Evolutionary conservation across 2,113 vertebrate genomes (phyloP), one percentile per base, ranked within the genome.

Genomic region (Salvelinus alpinus): DNA sequence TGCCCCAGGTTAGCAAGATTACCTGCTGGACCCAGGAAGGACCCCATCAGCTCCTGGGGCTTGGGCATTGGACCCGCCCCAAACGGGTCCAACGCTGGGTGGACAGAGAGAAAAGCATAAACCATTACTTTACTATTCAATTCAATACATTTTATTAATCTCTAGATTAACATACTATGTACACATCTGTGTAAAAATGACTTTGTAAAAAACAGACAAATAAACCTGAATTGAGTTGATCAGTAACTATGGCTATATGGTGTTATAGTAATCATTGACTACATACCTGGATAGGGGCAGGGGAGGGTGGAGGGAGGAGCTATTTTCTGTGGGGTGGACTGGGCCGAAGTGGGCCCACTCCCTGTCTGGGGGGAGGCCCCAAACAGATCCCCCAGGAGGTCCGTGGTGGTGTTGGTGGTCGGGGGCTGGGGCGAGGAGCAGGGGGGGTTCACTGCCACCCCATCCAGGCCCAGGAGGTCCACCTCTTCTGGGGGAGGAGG

Each of bases 341-440:
- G 96, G 18, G 96, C 77, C 0, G 98, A 99, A 1, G 93, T 93
- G 0, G 95, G 75, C 22, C 86, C 91, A 5, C 95, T 95, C 1
- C 87, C 78, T 0, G 95, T 80, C 86, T 94, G 94, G 59, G 92
- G 80, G 0, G 86, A 90, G 5, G 82, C 93, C 71, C 96, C 96
- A 24, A 99, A 99, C 79, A 99, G 85, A 88, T 99, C 96, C 62
- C 91, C 96, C 24, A 99, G 92, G 71, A 99, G 94, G 83, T 99
- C 98, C 0, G 97, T 95, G 84, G 96, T 94, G 73, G 94, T 92
- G 71, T 94, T 94, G 80, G 95, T 94, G 77, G 92, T 90, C 20
- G 93, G 92, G 16, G 93, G 94, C 70, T 94, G 93, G 5, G 90
- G 78, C 0, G 95, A 88, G 94, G 75, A 80, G 27, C 25, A 31